Percentiles rank a stretch among this genome's conserved stretches.
Conservation (phyloP, 1,140 invertebrate species). For the Drosophila sucinea region DNA sequence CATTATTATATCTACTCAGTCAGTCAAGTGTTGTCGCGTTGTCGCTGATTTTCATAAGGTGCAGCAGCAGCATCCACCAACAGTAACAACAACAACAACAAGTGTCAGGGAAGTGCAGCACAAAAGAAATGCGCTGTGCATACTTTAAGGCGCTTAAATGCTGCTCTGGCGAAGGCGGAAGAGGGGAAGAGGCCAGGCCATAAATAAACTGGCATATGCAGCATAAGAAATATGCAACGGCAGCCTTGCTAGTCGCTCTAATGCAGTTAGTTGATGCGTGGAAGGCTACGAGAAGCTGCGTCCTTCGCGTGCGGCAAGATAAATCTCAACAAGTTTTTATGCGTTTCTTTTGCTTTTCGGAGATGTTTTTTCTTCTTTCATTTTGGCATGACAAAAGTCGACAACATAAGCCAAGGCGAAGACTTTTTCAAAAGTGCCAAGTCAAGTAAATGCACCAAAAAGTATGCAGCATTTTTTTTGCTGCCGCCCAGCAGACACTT, state of each 20-base stretch:
- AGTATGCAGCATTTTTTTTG: constrained; percentile 53
- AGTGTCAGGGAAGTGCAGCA: constrained; percentile 61
- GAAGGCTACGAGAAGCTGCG: constrained; percentile 35
- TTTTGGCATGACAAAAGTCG: constrained; percentile 66
- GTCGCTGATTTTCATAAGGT: constrained; percentile 46
- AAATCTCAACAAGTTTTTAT: constrained; percentile 82
- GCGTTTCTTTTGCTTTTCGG: constrained; percentile 45
- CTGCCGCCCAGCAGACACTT: constrained; percentile 48
- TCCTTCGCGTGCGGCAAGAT: constrained; percentile 73
- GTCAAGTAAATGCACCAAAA: constrained; percentile 59
- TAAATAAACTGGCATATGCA: constrained; percentile 77
- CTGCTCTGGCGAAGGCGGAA: constrained; percentile 6
- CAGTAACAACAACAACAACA: constrained; percentile 56
- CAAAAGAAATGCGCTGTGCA: constrained; percentile 48
- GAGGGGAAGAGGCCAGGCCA: constrained; percentile 36
- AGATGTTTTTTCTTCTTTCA: constrained; percentile 24
- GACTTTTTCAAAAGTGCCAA: constrained; percentile 51
- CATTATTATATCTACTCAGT: constrained; percentile 44
- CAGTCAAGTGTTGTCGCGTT: constrained; percentile 32
- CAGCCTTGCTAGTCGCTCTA: constrained; percentile 42
- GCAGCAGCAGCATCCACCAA: constrained; percentile 25
- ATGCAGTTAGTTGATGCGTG: constrained; percentile 63
- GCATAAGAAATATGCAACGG: constrained; percentile 51
- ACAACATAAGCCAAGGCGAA: constrained; percentile 64
- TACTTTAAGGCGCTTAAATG: constrained; percentile 79